Evolutionary conservation across 2,797 vertebrate genomes (phyloP).

Genomic region (Sebastes minor): DNA sequence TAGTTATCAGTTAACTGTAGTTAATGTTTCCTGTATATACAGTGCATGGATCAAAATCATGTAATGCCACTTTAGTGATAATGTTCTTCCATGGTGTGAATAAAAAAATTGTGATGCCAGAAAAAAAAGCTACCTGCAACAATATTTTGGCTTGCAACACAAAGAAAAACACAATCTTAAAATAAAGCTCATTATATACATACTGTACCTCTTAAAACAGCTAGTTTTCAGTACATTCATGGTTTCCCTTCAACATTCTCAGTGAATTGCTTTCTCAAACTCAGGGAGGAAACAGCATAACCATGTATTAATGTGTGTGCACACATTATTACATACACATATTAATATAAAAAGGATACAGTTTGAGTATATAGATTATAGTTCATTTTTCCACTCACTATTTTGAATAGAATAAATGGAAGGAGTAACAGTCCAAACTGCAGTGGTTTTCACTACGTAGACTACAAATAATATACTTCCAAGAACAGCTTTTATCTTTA

Average conservation of each 20-base stretch:
- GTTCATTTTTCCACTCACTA: background rate
- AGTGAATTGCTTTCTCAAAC: constrained; percentile 12
- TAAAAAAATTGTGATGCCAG: no score
- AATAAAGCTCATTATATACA: constrained; percentile 44
- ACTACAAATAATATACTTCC: constrained; percentile 22
- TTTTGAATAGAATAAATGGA: constrained; percentile 27
- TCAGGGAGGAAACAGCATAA: constrained; percentile 9
- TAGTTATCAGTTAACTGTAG: background rate
- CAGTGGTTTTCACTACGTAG: constrained; percentile 2
- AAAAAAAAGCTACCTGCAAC: background rate
- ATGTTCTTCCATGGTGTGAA: background rate
- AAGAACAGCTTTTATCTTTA: constrained; percentile 23
- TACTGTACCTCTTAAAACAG: constrained; percentile 13
- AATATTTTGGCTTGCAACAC: constrained; percentile 25
- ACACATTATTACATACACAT: background rate
- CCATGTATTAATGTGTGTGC: background rate
- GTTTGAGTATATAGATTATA: background rate
- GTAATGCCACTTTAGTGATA: background rate
- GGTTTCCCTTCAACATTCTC: constrained; percentile 22
- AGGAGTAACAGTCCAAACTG: constrained; percentile 13
- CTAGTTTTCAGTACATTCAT: constrained; percentile 46
- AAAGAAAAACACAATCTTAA: background rate
- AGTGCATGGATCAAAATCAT: constrained; percentile 22
- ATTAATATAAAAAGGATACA: constrained; percentile 8
- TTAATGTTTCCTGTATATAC: background rate